Base-by-base conservation (phyloP, 1,140 invertebrate genomes). In the Diachasma alloeum region DNA sequence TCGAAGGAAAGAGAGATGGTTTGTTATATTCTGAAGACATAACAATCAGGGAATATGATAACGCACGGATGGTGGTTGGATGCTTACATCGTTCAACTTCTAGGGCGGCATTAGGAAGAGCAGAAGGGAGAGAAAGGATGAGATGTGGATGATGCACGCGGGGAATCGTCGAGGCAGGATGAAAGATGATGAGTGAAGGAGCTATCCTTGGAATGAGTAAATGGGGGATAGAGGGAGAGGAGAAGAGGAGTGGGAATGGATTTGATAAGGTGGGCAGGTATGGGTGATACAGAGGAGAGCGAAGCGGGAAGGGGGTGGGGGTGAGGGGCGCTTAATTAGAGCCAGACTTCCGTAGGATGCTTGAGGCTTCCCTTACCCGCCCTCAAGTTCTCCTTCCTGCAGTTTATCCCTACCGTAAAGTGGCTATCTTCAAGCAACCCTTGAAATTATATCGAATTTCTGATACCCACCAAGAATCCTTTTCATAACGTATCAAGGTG, bases 101-200 rank as follows among this genome's bases (percentile, higher is more conserved):
- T 56, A 11, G n/a, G 67, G 36, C 67, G n/a, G 66, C 39, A 17
- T 26, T 39, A 22, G 44, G 63, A 8, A 42, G 10, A 31, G 59
- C n/a, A 17, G 66, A 37, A 39, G 71, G 39, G 66, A 36, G 19
- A 39, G 74, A 70, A 72, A 59, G 72, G 72, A 37, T 75, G 66
- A 80, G 79, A 39, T 19, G 37, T 76, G 80, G 68, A 48, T 36
- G 46, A 68, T 39, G 71, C 77, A 72, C 75, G 48, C 48, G 73
- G 72, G 76, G 75, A 78, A 83, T 76, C 79, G 78, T 68, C 73
- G 74, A 46, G 75, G 78, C 83, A 46, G 81, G 87, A 85, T 87
- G 86, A 87, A 88, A 88, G 85, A 89, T 89, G 88, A 89, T 83
- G 87, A 88, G 86, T 87, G 86, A 88, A 87, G 85, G 85, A 87